Evolutionary conservation across 2,888 invertebrate species (phyloP), one percentile per base, ranked within the genome.

Genomic region (Spialia ferax): DNA sequence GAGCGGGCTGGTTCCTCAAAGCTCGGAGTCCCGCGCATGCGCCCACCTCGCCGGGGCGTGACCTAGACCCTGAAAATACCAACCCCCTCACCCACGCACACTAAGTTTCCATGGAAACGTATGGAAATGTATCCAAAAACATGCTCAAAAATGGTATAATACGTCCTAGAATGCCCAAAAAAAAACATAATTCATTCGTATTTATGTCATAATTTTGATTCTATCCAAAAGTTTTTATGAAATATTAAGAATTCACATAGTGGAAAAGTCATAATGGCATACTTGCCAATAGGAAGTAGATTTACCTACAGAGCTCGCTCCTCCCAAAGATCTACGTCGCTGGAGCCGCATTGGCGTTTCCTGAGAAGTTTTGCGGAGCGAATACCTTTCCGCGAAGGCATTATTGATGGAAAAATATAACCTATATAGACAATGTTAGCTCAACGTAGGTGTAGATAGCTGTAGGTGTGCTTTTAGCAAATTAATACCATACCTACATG

Each of bases 31-130:
- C 80, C 88, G 88, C 92, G 91, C 93, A 78, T 83, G 94, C 94
- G 93, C 82, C 26, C 32, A 68, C 29, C 67, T 63, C 74, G 59
- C 82, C 79, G 82, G 93, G 94, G 94, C 94, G 94, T 94, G 90
- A 94, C 94, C 94, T 94, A 94, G 94, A 94, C 94, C 94, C 90
- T 94, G 94, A 91, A 90, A 65, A 88, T 82, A 76, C 74, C 77
- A 90, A 88, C 89, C 91, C 88, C 84, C 83, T 85, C 83, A 84
- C 93, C 93, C 85, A 91, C 90, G 81, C 88, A 76, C 70, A 79
- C 77, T 79, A 66, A 68, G 88, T 92, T 79, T 29, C 87, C 83
- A 91, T 91, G 81, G 89, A 74, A 79, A 91, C 91, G 68, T 59
- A 61, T 70, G 70, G 69, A 74, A 81, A 79, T 85, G 73, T 77